phyloP scores from a whole-genome alignment of 2,888 invertebrate genomes.

The Ypsolopha scabrella region DNA sequence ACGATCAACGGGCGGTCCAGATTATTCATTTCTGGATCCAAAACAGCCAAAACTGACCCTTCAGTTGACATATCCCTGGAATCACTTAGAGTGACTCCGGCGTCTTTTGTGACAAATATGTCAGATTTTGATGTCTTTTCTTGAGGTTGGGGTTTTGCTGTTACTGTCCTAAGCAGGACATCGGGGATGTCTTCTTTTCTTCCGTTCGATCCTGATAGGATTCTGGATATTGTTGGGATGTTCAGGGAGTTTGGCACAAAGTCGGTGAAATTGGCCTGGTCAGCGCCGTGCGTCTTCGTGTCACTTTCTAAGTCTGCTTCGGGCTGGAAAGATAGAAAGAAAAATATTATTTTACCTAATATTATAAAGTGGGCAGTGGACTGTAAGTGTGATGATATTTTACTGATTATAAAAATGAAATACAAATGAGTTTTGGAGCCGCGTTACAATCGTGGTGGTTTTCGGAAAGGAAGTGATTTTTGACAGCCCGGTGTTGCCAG shows the following conservation, averaged over 20 bases:
- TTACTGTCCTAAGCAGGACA: conserved; percentile 77
- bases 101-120: conserved; percentile 51
- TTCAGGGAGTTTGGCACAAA: conserved; percentile 77
- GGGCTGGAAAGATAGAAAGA: conserved; percentile 32
- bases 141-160: conserved; percentile 65
- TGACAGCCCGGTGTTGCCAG: too few species aligned
- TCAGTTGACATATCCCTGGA: conserved; percentile 56
- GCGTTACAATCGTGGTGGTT: too few species aligned
- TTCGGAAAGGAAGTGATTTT: too few species aligned
- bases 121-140: conserved; percentile 59
- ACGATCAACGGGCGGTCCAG: conserved; percentile 60
- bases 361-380: too few species aligned
- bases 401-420: too few species aligned
- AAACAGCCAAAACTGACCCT: conserved; percentile 56
- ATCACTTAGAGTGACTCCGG: conserved; percentile 56
- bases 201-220: conserved; percentile 88
- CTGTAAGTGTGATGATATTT: too few species aligned
- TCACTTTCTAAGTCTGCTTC: conserved; percentile 53
- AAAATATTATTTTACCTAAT: background rate
- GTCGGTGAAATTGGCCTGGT: conserved; percentile 69
- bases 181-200: conserved; percentile 86
- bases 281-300: conserved; percentile 40
- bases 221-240: conserved; percentile 86
- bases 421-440: too few species aligned
- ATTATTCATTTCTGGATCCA: conserved; percentile 66